Conservation (phyloP, 2,888 invertebrate genomes). For the Erebia aethiops region DNA sequence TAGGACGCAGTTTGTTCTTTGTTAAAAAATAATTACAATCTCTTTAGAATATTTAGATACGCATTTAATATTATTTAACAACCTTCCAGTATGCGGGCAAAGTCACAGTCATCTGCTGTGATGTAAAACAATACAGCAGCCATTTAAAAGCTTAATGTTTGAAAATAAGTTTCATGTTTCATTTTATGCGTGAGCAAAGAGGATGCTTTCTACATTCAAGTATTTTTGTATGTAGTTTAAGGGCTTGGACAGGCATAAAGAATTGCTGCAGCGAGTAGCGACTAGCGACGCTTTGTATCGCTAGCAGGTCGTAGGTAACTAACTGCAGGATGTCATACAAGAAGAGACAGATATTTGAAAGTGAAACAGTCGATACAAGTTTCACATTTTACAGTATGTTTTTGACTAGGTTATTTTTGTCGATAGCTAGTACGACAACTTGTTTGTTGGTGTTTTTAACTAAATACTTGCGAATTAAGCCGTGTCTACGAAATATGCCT, state of each 20-base stretch:
- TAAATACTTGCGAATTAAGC: too few relatives aligned
- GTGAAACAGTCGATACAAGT: too few relatives aligned
- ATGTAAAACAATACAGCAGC: constrained; percentile 22
- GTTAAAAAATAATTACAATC: not conserved
- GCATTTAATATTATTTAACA: not conserved
- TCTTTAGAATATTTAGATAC: not conserved
- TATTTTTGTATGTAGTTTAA: constrained; percentile 36
- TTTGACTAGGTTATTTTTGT: too few relatives aligned
- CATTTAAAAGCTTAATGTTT: constrained; percentile 30
- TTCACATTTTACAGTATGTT: too few relatives aligned
- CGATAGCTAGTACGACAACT: too few relatives aligned
- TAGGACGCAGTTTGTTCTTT: not conserved
- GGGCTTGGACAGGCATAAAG: not conserved
- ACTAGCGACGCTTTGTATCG: not conserved
- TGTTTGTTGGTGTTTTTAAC: too few relatives aligned
- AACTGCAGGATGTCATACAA: too few relatives aligned
- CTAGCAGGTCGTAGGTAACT: too few relatives aligned
- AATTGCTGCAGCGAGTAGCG: too few relatives aligned
- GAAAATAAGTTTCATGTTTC: constrained; percentile 32
- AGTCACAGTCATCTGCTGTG: constrained; percentile 3
- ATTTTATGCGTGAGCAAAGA: constrained; percentile 32
- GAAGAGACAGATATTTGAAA: too few relatives aligned
- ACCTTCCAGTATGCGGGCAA: constrained; percentile 6
- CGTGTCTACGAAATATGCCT: too few relatives aligned
- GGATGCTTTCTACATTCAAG: constrained; percentile 34